Percentiles rank a stretch among this genome's conserved stretches.
Conservation (phyloP, 2,888 invertebrate species). For the Anarsia innoxiella region DNA sequence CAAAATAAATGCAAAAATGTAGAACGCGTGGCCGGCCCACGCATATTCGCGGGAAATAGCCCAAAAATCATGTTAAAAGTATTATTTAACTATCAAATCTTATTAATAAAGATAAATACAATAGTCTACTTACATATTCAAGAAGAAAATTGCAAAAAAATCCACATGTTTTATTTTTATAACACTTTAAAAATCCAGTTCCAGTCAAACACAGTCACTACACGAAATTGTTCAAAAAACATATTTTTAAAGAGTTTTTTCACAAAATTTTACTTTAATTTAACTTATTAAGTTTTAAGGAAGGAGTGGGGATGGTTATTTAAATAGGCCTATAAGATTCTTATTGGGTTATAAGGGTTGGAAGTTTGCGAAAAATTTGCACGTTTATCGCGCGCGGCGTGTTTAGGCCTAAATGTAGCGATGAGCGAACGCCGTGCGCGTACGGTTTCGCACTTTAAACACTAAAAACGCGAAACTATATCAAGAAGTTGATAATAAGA, state of each 20-base stretch:
- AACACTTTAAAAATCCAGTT: slow-evolving; percentile 22
- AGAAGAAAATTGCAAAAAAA: slow-evolving; percentile 17
- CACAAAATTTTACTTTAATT: slow-evolving; percentile 35
- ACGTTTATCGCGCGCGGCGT: slow-evolving; percentile 33
- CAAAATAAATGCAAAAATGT: background rate
- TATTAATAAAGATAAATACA: slow-evolving; percentile 21
- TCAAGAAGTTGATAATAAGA: no score
- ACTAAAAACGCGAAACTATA: no score
- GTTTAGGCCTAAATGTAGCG: slow-evolving; percentile 53
- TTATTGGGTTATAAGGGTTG: slow-evolving; percentile 46
- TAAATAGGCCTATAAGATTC: slow-evolving; percentile 72
- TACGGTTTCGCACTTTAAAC: no score
- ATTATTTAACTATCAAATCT: background rate
- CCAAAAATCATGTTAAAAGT: slow-evolving; percentile 15
- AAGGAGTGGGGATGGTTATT: slow-evolving; percentile 26
- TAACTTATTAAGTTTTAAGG: slow-evolving; percentile 28
- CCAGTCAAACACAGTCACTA: slow-evolving; percentile 35
- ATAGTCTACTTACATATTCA: slow-evolving; percentile 40
- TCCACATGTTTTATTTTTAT: slow-evolving; percentile 15
- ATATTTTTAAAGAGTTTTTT: slow-evolving; percentile 23
- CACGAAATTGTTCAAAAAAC: slow-evolving; percentile 37
- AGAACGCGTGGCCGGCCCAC: background rate
- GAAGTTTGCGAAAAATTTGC: slow-evolving; percentile 59
- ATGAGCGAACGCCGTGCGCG: slow-evolving; percentile 22
- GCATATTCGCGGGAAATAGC: background rate